These are phyloP conservation scores for Neoarius graeffei DNA, from an alignment of 2,113 vertebrate genomes.

Conservation along the genomic window DNA sequence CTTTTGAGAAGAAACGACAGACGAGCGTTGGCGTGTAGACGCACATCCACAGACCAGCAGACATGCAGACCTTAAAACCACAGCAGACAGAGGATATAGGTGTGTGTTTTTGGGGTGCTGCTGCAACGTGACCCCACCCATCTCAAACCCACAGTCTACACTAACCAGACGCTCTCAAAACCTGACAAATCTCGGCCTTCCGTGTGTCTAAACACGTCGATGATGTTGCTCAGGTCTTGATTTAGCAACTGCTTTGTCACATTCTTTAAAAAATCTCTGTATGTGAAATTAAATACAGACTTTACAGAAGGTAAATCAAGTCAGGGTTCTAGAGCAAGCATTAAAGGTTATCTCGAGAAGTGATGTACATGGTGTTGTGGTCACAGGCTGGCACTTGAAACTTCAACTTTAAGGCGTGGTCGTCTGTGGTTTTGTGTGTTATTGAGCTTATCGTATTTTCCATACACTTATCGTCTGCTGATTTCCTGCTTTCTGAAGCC, in stretches of 20 bases:
- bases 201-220: background rate
- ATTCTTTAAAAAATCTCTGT: background rate
- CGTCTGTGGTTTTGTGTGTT: background rate
- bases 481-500: constrained; percentile 38
- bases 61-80: constrained; percentile 19
- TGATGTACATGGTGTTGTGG: background rate
- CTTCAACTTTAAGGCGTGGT: background rate
- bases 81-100: background rate
- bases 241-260: background rate
- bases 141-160: constrained; percentile 23
- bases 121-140: constrained; percentile 22
- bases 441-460: background rate
- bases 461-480: constrained; percentile 3
- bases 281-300: background rate
- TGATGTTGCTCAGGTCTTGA: background rate
- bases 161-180: background rate
- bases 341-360: background rate
- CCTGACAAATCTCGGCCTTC: background rate
- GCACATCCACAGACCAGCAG: background rate
- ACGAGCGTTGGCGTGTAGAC: background rate
- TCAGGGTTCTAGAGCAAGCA: background rate
- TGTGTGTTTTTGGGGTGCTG: constrained; percentile 26
- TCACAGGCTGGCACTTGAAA: background rate
- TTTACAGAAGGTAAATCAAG: no score
- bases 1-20: background rate